Conservation (phyloP, 2,888 invertebrate genomes). For the Halictus quadricinctus region DNA sequence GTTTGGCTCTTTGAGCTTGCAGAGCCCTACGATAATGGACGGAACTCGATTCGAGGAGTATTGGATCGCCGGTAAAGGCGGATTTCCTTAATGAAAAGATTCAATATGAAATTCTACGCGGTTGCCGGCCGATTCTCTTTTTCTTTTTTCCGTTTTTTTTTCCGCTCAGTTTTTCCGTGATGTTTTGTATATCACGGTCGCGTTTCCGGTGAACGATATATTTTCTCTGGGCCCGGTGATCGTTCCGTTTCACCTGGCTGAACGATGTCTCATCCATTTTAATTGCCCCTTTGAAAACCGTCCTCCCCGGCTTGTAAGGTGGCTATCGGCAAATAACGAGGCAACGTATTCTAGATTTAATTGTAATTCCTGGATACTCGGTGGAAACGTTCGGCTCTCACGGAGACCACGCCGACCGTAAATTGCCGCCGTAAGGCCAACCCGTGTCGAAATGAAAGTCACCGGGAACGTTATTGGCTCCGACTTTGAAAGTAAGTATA, state of each 20-base stretch:
- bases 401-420: conserved; percentile 10
- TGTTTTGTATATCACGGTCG: not conserved
- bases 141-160: too few species aligned
- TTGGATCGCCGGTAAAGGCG: conserved; percentile 37
- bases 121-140: conserved; percentile 27
- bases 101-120: conserved; percentile 30
- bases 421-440: conserved; percentile 26
- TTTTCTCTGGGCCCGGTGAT: not conserved
- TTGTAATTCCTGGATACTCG: conserved; percentile 37
- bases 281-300: conserved; percentile 55
- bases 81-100: conserved; percentile 44
- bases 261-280: conserved; percentile 65
- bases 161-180: not conserved
- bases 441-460: not conserved
- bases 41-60: conserved; percentile 41
- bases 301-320: conserved; percentile 12
- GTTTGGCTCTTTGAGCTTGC: conserved; percentile 30
- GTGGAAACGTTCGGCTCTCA: not conserved
- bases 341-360: conserved; percentile 52
- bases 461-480: conserved; percentile 4
- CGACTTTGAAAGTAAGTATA: not conserved
- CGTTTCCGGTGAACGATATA: not conserved
- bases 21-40: conserved; percentile 30
- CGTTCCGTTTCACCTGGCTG: conserved; percentile 19
- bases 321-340: conserved; percentile 43